Percentiles rank a stretch among this genome's conserved stretches.
phyloP scores from a whole-genome alignment of 2,113 vertebrate species.

The Sebastes schlegelii region DNA sequence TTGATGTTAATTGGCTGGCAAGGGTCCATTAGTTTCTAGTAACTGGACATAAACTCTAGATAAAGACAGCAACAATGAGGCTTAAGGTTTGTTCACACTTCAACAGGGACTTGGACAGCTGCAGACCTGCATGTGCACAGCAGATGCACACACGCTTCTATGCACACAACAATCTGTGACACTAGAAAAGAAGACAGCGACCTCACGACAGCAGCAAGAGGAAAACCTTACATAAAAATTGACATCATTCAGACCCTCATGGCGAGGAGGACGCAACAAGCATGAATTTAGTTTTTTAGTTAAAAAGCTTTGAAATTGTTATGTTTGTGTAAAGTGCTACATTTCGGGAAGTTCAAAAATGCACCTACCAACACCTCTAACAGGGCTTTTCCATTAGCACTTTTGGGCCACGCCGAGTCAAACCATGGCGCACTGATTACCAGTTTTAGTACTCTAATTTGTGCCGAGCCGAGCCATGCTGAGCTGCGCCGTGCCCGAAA shows the following conservation, averaged over 20 bases:
- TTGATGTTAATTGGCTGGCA: constrained; percentile 2
- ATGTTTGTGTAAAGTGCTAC: no score
- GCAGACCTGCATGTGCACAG: background rate
- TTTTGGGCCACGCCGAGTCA: no score
- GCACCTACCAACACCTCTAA: background rate
- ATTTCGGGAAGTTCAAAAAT: background rate
- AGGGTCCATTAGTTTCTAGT: constrained; percentile 15
- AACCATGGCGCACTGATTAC: no score
- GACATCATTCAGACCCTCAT: no score
- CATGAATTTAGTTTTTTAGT: no score
- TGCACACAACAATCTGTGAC: background rate
- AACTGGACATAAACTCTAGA: constrained; percentile 11
- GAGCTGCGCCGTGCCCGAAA: no score
- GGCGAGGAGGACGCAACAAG: no score
- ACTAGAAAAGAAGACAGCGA: background rate
- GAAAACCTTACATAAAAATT: no score
- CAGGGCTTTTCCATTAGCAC: no score
- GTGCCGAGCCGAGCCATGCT: no score
- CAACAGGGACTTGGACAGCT: background rate
- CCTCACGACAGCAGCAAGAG: background rate
- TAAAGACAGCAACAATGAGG: background rate
- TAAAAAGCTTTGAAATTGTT: no score
- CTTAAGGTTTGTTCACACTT: background rate
- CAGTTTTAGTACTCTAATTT: no score
- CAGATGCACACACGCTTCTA: background rate